Evolutionary conservation across 2,888 invertebrate species (phyloP).

Genomic region (Brenthis hecate): DNA sequence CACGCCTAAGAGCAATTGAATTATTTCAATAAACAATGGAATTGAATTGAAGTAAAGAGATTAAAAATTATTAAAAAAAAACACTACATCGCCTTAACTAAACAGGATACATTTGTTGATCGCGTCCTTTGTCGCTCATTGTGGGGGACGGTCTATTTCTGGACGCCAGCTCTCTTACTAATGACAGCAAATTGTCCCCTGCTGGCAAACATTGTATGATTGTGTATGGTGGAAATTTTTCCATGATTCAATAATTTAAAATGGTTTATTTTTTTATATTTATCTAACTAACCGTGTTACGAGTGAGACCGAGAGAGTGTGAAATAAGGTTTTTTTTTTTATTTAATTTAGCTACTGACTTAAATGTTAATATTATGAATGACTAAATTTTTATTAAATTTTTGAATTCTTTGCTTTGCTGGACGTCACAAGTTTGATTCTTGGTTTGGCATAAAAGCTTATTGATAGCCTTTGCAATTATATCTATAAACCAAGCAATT

Average conservation of each 20-base stretch:
- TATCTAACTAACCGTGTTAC: too few relatives aligned
- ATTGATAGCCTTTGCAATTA: too few relatives aligned
- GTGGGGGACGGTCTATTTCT: conserved; percentile 69
- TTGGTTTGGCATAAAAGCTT: too few relatives aligned
- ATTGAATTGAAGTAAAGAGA: not conserved
- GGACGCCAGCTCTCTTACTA: conserved; percentile 53
- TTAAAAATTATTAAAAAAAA: not conserved
- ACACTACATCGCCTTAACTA: conserved; percentile 20
- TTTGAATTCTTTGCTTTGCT: too few relatives aligned
- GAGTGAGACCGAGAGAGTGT: too few relatives aligned
- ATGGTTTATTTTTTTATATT: too few relatives aligned
- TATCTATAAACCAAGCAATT: too few relatives aligned
- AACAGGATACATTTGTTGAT: conserved; percentile 53
- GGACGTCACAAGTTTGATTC: too few relatives aligned
- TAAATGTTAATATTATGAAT: too few relatives aligned
- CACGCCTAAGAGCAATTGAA: not conserved
- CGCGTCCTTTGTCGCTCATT: conserved; percentile 57
- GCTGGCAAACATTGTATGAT: conserved; percentile 52
- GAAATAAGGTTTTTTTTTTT: not conserved
- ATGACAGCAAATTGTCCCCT: conserved; percentile 69
- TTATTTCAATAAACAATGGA: not conserved
- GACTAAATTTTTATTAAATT: too few relatives aligned
- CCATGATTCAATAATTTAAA: too few relatives aligned
- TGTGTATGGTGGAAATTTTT: not conserved
- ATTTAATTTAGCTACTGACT: not conserved